Evolutionary conservation across 1,140 invertebrate genomes (phyloP), one percentile per base, ranked within the genome.

Genomic region (Drosophila quadrilineata): DNA sequence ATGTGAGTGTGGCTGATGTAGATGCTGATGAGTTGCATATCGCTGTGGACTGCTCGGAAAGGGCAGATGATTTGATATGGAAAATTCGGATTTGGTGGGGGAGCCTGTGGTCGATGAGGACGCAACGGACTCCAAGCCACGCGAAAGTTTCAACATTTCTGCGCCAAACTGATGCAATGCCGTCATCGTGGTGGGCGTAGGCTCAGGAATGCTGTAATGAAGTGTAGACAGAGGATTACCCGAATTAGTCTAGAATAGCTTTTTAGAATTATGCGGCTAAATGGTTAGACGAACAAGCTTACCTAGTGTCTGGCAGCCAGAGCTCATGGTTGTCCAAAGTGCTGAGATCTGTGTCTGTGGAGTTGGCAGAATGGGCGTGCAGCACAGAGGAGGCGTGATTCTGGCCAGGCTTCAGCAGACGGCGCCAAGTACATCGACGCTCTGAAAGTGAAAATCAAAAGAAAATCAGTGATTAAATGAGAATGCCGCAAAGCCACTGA

Each of bases 151-250:
- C 45, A 96, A 91, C 94, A 96, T 95, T 90, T 96, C 95, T 2
- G 94, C 94, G 12, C 95, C 95, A 70, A 96, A 95, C 75, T 95
- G 94, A 87, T 95, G 94, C 65, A 96, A 90, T 24, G 95, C 95
- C 8, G 94, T 94, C 92, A 95, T 94, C 41, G 94, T 94, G 66
- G 94, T 95, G 6, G 94, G 94, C 48, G 94, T 94, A 6, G 94
- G 94, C 72, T 95, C 94, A 4, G 77, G 87, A 57, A 89, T 87
- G 68, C 89, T 89, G 26, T 24, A 46, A 40, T 10, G n/a, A 33
- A 54, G 33, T 43, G 3, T 26, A 36, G 3, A 38, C 33, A 59
- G 28, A 3, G 19, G 8, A 35, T 43, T 26, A n/a, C 6, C 10
- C 8, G 40, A 19, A 16, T 53, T 17, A 10, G 31, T 52, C 21